Percentiles rank a stretch among this genome's conserved stretches.
These are phyloP conservation scores for Chrysochloris asiatica DNA, from an alignment of 2,113 vertebrate genomes.

Conservation along the genomic window DNA sequence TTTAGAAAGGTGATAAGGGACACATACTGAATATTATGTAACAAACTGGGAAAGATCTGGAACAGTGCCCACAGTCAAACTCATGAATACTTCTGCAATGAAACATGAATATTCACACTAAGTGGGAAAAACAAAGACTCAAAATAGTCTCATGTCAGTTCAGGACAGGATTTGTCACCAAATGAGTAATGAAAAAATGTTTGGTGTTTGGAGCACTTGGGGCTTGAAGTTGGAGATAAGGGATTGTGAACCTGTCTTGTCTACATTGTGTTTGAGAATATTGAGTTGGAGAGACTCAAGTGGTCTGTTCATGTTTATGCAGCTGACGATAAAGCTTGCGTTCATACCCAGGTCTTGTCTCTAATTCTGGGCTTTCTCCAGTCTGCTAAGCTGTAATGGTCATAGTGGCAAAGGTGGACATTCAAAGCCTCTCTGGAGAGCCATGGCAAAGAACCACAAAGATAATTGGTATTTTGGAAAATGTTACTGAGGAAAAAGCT, in stretches of 20 bases:
- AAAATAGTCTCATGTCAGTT: constrained; percentile 40
- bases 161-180: constrained; percentile 36
- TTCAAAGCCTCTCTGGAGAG: neutral
- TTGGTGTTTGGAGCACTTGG: neutral
- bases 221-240: no score
- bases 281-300: fast-evolving
- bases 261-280: fast-evolving
- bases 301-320: fast-evolving
- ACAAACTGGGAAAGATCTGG: neutral
- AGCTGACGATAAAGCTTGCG: no score
- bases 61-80: neutral
- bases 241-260: fast-evolving
- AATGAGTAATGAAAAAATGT: neutral
- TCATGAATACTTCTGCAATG: neutral
- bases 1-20: neutral
- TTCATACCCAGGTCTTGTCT: fast-evolving
- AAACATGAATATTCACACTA: constrained; percentile 49
- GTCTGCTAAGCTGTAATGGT: fast-evolving
- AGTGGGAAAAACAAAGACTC: constrained; percentile 39
- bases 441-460: neutral
- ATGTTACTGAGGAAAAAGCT: neutral
- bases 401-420: fast-evolving
- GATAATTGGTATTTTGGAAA: fast-evolving
- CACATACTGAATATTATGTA: neutral
- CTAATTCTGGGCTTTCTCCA: fast-evolving